Evolutionary conservation across 2,888 invertebrate species (phyloP), one percentile per base, ranked within the genome.

Genomic region (Hololepta plana): DNA sequence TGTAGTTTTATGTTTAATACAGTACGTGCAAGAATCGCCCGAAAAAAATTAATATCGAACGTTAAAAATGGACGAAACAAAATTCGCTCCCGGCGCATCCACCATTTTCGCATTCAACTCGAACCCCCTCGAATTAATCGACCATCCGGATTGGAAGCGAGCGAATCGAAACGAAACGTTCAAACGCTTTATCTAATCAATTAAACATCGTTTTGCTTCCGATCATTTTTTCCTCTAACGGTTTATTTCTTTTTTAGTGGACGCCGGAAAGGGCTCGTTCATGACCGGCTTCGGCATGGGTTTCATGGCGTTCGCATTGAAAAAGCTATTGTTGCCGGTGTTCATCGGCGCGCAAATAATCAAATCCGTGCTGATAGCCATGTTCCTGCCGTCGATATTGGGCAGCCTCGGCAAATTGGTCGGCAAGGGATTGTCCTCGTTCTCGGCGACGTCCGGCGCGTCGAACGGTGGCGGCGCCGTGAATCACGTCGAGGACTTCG

Each of bases 381-480:
- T 85, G 59, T 84, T 87, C 53, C 61, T 85, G 46, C 84, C 84
- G 1, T 79, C 80, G 32, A 70, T 85, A 31, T 60, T 85, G 34
- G 82, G 84, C 27, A 77, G 79, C 39, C 64, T 84, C 30, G 81
- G 81, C 26, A 81, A 81, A 55, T 66, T 84, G 33, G 68, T 82
- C 30, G 80, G 81, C 29, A 84, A 84, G 67, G 82, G 84, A 22
- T 36, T 60, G 46, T 48, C 63, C 45, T 67, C 69, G 4, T 59
- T 70, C 38, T 68, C 69, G 2, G 65, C 65, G 4, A 47, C 67
- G 51, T 32, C 68, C 43, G 43, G 55, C n/a, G 51, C 56, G 3
- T 54, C 54, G 3, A 42, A 50, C 11, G 51, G 51, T 23, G 37
- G 36, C 11, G 35, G 36, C 15, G 39, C 40, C 20, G 41, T 44